Conservation (phyloP, 2,113 vertebrate species). For the Grammomys surdaster region DNA sequence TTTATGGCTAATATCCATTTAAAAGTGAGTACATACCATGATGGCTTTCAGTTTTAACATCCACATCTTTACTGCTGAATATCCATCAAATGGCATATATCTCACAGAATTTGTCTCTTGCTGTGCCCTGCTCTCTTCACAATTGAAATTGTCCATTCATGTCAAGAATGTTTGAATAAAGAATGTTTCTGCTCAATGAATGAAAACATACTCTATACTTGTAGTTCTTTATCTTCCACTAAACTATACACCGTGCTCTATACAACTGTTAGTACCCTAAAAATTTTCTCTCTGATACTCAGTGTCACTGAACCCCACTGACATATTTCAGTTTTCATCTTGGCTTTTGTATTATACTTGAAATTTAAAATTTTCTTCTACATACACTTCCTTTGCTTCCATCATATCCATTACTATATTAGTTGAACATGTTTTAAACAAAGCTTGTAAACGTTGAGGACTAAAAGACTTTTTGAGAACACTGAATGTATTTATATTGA, state of each 20-base stretch:
- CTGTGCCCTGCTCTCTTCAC: background rate
- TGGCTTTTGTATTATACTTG: background rate
- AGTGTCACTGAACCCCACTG: background rate
- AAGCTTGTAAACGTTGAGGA: background rate
- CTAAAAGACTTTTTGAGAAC: background rate
- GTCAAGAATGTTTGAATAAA: background rate
- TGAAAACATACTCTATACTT: background rate
- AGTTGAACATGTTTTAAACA: background rate
- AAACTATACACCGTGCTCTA: background rate
- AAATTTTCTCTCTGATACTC: background rate
- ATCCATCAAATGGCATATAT: background rate
- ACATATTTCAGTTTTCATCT: background rate
- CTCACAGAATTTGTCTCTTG: background rate
- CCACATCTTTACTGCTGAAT: background rate
- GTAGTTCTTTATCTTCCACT: background rate
- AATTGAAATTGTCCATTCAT: background rate
- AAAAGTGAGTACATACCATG: too few species aligned
- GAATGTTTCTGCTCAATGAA: too few species aligned
- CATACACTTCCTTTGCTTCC: background rate
- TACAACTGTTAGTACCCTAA: background rate
- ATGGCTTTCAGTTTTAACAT: background rate
- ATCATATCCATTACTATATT: background rate
- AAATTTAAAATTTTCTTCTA: slow-evolving; percentile 39
- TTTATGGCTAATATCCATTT: too few species aligned
- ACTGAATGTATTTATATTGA: background rate